Base-by-base conservation (phyloP, 2,888 invertebrate genomes). In the Elaeidobius kamerunicus region DNA sequence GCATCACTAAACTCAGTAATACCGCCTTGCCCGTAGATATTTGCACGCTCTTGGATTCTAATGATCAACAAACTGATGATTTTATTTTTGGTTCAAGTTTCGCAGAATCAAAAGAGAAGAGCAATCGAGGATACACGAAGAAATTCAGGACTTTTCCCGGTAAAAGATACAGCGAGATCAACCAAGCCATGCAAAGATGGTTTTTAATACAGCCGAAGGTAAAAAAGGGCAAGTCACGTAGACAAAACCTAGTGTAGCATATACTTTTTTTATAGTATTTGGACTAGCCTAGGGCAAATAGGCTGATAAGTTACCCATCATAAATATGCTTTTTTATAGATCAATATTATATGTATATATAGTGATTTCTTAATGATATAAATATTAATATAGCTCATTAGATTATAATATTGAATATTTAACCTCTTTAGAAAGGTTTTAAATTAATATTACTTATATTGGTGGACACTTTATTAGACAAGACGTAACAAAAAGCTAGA, bases 61-160 rank as follows among this genome's bases (percentile, higher is more conserved):
- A 49, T 42, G 51, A 58, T 49, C 58, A 53, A 61, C 62, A 65
- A 61, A 66, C 66, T 69, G 63, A 68, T 68, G 63, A 65, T 65
- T 66, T 65, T 68, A 66, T 68, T 67, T 69, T 69, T 69, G 64
- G 64, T 69, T 70, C 62, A 70, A 70, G 69, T 69, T 51, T 55
- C 46, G 34, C 55, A 55, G 55, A 51, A 39, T 14, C 23, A 32
- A 32, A n/a, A 9, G 35, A 35, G 16, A 36, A 27, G 35, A 16
- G 20, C 19, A 34, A 23, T 16, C 28, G 16, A 5, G 27, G 28
- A 35, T 9, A 3, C 27, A 35, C 12, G 18, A 46, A 38, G 44
- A 30, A 17, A 19, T 32, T n/a, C 15, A 15, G 23, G 20, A 18
- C 19, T 16, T 5, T 23, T 23, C n/a, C n/a, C n/a, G 20, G 20